Conservation (phyloP, 2,797 vertebrate species). For the Sylvilagus floridanus region DNA sequence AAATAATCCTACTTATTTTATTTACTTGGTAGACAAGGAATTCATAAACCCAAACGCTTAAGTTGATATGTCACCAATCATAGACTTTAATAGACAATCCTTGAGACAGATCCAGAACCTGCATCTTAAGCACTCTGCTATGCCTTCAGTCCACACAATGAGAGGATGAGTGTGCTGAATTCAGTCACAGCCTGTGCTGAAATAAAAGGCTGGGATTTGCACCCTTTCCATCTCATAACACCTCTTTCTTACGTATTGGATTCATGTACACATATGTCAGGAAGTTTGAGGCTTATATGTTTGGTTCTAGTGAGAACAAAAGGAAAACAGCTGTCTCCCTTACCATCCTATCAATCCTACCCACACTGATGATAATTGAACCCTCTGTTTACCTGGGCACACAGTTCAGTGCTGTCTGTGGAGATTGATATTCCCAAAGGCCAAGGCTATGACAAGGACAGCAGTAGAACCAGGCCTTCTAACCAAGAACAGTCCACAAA, state of each 20-base stretch:
- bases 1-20: background rate
- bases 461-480: background rate
- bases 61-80: background rate
- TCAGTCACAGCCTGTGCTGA: background rate
- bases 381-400: background rate
- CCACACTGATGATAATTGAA: background rate
- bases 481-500: background rate
- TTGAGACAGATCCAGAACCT: background rate
- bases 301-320: background rate
- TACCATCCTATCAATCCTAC: background rate
- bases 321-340: background rate
- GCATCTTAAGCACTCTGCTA: background rate
- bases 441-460: background rate
- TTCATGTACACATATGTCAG: background rate
- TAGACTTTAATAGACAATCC: background rate
- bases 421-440: background rate
- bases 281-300: background rate
- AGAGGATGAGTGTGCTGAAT: background rate
- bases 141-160: background rate
- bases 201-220: background rate
- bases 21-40: background rate
- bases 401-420: background rate
- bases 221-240: background rate
- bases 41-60: background rate
- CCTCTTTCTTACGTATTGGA: background rate